Base-by-base conservation (phyloP, 2,888 invertebrate species). In the Hylaea fasciaria region DNA sequence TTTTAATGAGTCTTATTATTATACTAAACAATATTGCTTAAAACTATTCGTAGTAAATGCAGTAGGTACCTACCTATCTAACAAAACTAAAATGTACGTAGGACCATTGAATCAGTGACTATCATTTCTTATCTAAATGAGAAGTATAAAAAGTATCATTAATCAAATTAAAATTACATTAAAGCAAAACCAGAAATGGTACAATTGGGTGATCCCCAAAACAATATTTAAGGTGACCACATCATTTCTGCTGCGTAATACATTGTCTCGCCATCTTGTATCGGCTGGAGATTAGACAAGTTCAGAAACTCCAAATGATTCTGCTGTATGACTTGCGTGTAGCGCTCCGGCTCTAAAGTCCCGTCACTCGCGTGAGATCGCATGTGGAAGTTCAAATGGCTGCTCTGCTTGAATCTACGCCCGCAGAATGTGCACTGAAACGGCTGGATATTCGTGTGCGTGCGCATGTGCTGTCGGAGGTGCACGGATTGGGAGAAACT, bases 401-500 rank as follows among this genome's bases (percentile, higher is more conserved):
- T 91, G 59, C 89, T 90, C 72, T 93, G 92, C 55, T 92, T 92
- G 56, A 93, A 93, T 41, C 88, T 77, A 35, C 87, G 78, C 0
- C 83, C 82, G 56, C 92, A 93, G 0, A 87, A 72, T 0, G 82
- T 77, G 65, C 92, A 93, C 67, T 85, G 86, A 64, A 92, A 93
- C 0, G 92, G 92, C 64, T 92, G 92, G 47, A 92, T 91, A 66
- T 91, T 92, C 0, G 92, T 92, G 65, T 93, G 92, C 0, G 91
- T 91, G 0, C 92, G 78, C 92, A 93, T 92, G 70, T 92, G 92
- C 69, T 93, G 92, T 0, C 87, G 78, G 37, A 93, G 76, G 61
- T 92, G 92, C 0, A 92, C 91, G 0, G 92, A 91, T 58, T 92
- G 92, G 0, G 92, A 91, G 68, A 93, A 93, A 47, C 87, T 83